Evolutionary conservation across 2,797 vertebrate species (phyloP), one percentile per base, ranked within the genome.

Genomic region (Halcyon leucocephala): DNA sequence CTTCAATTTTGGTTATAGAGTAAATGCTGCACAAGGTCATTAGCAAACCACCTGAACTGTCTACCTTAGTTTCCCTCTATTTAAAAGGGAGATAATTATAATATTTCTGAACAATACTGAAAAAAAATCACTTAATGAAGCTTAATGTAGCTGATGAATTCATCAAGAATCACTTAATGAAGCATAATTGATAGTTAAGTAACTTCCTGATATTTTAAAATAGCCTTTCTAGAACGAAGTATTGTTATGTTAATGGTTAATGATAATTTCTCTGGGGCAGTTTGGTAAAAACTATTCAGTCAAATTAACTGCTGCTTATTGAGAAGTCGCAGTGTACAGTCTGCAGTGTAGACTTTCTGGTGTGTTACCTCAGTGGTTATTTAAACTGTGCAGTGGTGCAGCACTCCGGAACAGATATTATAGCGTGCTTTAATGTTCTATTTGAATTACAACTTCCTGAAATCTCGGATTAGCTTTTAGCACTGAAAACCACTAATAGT

Each of bases 51-150:
- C 35, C 55, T 78, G 69, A 60, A 48, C 31, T 54, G 7, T 55
- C 69, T 81, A 6, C n/a, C 39, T 93, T 18, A 19, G 61, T 80
- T 94, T 82, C 52, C 39, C n/a, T 65, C 7, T 25, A 37, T 86
- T 60, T 82, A 78, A 95, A 37, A 89, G 64, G 33, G 60, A 83
- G 77, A 73, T 80, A 93, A 86, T 84, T 80, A 78, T 3, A 91
- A 26, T 10, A 60, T 61, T 69, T 88, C 72, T 81, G 64, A 91
- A 54, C 22, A 17, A 74, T 69, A 90, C 26, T 70, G 37, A 70
- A 91, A 90, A 90, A 90, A 65, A 89, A 87, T 80, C 71, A 86
- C 31, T 88, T 89, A 76, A 71, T 37, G 25, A 90, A 58, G n/a
- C 13, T 88, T 83, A 85, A 67, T 86, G 83, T 87, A 70, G 61